phyloP scores from a whole-genome alignment of 2,888 invertebrate genomes.

The Phortica okadai region DNA sequence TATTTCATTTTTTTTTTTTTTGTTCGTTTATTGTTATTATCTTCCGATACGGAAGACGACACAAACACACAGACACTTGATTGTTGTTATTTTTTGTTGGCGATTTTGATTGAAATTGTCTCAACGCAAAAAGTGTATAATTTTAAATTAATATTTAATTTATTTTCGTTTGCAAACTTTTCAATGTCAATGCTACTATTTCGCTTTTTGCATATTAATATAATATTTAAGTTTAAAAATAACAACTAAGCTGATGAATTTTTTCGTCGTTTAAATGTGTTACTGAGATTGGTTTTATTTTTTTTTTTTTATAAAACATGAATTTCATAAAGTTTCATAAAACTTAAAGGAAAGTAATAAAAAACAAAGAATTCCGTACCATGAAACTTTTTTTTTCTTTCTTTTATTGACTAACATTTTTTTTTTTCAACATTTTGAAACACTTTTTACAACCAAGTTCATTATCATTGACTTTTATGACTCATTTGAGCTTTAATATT shows the following conservation, averaged over 20 bases:
- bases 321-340: neutral
- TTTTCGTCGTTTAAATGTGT: neutral
- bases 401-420: neutral
- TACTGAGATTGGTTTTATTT: neutral
- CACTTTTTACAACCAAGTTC: too few species aligned
- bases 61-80: conserved; percentile 38
- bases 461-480: too few species aligned
- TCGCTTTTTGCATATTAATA: conserved; percentile 58
- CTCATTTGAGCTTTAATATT: too few species aligned
- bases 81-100: conserved; percentile 24
- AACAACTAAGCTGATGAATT: neutral
- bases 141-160: conserved; percentile 29
- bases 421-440: too few species aligned
- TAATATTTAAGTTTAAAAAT: neutral
- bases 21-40: conserved; percentile 46
- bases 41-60: conserved; percentile 68
- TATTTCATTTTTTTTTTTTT: conserved; percentile 36
- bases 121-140: conserved; percentile 53
- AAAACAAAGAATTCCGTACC: too few species aligned
- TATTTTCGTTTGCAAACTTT: conserved; percentile 53
- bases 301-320: neutral
- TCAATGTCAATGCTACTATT: conserved; percentile 63
- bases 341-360: too few species aligned
- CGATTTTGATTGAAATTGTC: conserved; percentile 50
- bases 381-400: too few species aligned